Base-by-base conservation (phyloP, 2,888 invertebrate species). In the Capitulum mitella region DNA sequence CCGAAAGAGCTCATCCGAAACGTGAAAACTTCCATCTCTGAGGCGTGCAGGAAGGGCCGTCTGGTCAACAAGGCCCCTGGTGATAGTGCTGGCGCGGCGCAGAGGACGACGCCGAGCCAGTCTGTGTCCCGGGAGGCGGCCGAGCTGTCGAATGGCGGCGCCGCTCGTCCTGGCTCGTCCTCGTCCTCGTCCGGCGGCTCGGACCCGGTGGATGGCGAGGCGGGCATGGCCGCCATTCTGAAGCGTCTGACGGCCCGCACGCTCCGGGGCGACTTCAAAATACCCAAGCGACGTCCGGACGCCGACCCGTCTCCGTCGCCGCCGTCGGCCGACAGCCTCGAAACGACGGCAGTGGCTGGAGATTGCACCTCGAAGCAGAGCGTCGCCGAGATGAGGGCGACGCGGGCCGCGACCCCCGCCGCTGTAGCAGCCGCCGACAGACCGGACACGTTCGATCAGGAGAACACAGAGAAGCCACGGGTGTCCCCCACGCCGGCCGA, bases 221-320 rank as follows among this genome's bases (percentile, higher is more conserved):
- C 64, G 5, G 64, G 29, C 19, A 64, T 64, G 64, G 3, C 34
- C 14, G 32, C 34, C 34, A 64, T 64, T 34, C 64, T 64, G 5
- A 64, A 64, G 19, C 32, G 64, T 12, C 64, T 64, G 64, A 19
- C 64, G 34, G 64, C 64, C 3, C 64, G 64, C 64, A 64, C 64
- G 16, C 64, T 64, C 19, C 64, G 64, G 16, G 64, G 64, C 34
- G 64, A 64, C 64, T 64, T 64, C 64, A 64, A 64, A 19, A 64
- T 64, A 14, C 64, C 64, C 3, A 64, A 64, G 34, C 64, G 64
- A 3, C 64, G 64, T 2, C 64, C 2, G 64, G 16, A 16, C 3
- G 16, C 29, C 16, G 34, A 34, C 0, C 64, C 14, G 19, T 14
- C 64, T 6, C 32, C 10, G 12, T 43, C 43, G 43, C 43, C 43